Conservation (phyloP, 2,888 invertebrate genomes). For the Eupeodes latifasciatus region DNA sequence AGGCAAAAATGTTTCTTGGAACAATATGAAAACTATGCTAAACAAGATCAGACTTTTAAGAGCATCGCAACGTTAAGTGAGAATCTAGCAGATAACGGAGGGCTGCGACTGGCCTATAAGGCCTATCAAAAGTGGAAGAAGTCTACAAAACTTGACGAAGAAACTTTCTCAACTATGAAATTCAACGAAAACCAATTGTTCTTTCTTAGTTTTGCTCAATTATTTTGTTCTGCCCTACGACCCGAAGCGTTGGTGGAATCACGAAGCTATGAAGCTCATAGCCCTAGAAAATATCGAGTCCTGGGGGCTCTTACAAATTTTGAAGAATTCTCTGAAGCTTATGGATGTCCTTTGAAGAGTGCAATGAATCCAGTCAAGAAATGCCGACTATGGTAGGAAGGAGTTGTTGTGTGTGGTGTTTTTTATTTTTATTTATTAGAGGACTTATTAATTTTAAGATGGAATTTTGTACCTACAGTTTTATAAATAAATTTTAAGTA, state of each 20-base stretch:
- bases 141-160: conserved; percentile 2
- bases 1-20: conserved; percentile 73
- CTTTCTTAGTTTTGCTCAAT: conserved; percentile 77
- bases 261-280: conserved; percentile 66
- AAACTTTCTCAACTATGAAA: conserved; percentile 67
- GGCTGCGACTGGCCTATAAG: conserved; percentile 73
- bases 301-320: conserved; percentile 73
- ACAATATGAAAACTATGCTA: conserved; percentile 74
- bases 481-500: conserved; percentile 15
- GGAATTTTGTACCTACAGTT: conserved; percentile 23
- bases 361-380: conserved; percentile 63
- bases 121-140: conserved; percentile 76
- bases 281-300: conserved; percentile 73
- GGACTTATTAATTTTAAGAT: conserved; percentile 6
- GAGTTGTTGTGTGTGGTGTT: too few species aligned
- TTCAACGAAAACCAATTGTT: conserved; percentile 76
- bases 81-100: conserved; percentile 78
- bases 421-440: background rate
- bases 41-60: conserved; percentile 69
- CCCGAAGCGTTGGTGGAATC: conserved; percentile 68
- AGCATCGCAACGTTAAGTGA: conserved; percentile 69
- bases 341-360: conserved; percentile 61
- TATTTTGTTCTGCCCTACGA: conserved; percentile 74
- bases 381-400: conserved; percentile 59
- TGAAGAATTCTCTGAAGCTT: conserved; percentile 72